phyloP scores from a whole-genome alignment of 1,140 invertebrate species.

The Pteromalus puparum region DNA sequence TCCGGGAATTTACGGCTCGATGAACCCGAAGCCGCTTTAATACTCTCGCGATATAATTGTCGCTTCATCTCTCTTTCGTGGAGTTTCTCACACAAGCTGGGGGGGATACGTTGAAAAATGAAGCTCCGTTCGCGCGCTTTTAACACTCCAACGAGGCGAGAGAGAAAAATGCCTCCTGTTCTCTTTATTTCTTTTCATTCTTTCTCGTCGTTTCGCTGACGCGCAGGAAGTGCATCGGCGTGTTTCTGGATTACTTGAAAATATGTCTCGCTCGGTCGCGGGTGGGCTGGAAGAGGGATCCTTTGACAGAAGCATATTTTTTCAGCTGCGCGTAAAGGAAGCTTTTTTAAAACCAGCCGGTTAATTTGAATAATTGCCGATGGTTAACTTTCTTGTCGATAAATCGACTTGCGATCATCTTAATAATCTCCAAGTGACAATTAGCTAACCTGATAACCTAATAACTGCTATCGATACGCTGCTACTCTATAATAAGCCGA shows the following conservation, averaged over 20 bases:
- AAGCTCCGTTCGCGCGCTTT: slow-evolving; percentile 32
- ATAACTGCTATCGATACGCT: neutral
- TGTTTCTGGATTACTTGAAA: neutral
- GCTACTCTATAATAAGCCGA: neutral
- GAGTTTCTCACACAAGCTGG: neutral
- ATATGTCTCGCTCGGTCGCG: neutral
- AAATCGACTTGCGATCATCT: too few relatives aligned
- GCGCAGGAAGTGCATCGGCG: neutral
- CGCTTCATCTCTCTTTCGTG: neutral
- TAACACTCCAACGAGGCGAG: slow-evolving; percentile 3
- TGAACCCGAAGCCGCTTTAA: neutral
- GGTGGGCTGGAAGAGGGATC: neutral
- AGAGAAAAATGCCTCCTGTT: neutral
- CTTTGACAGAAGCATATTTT: too few relatives aligned
- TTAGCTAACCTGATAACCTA: neutral
- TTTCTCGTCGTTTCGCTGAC: neutral
- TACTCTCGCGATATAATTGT: neutral
- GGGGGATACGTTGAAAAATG: slow-evolving; percentile 23
- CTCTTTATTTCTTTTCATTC: neutral
- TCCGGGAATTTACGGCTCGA: slow-evolving; percentile 5
- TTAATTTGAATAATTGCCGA: too few relatives aligned
- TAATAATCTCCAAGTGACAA: too few relatives aligned
- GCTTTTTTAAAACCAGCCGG: too few relatives aligned
- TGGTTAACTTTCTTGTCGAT: too few relatives aligned
- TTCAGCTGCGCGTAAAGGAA: too few relatives aligned